A percentile compares a stretch with the other conserved stretches of the same genome.
These are phyloP conservation scores for Montipora capitata DNA, from an alignment of 92 coral and sea anemone genomes.

Conservation along the genomic window DNA sequence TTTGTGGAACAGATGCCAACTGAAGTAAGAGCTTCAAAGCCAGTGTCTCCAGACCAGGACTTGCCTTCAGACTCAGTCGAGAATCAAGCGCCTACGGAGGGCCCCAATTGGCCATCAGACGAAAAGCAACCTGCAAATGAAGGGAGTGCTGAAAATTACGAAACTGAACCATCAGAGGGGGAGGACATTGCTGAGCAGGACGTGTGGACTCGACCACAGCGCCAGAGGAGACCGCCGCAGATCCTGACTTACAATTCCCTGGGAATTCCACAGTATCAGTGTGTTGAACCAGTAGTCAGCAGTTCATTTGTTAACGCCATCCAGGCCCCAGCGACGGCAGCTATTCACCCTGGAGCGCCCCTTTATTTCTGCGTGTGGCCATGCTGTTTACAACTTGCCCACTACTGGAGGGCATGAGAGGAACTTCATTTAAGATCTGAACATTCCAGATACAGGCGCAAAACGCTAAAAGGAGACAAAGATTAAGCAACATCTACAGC, in stretches of 20 bases:
- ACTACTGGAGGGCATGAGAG: conserved; percentile 30
- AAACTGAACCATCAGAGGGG: conserved; percentile 15
- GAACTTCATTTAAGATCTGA: not conserved
- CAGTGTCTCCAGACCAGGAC: not conserved
- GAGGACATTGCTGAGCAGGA: conserved; percentile 38
- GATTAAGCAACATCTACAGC: conserved; percentile 2
- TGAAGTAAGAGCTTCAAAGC: conserved; percentile 10
- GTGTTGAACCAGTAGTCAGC: conserved; percentile 9
- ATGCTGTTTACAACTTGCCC: conserved; percentile 26
- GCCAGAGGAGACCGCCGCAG: conserved; percentile 38
- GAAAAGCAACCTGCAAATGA: not conserved
- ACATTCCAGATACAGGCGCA: not conserved
- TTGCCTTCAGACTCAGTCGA: conserved; percentile 20
- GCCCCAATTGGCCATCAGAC: no score
- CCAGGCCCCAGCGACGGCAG: not conserved
- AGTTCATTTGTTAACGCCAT: not conserved
- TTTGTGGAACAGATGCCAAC: conserved; percentile 7
- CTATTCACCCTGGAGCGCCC: conserved; percentile 38
- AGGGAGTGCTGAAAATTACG: conserved; percentile 12
- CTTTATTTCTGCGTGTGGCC: conserved; percentile 41
- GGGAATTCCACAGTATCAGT: conserved; percentile 37
- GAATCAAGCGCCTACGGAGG: not conserved
- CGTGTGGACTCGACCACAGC: conserved; percentile 35
- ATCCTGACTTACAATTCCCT: conserved; percentile 30
- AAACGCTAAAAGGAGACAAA: not conserved